Base-by-base conservation (phyloP, 2,888 invertebrate species). In the Siphlonurus alternatus region DNA sequence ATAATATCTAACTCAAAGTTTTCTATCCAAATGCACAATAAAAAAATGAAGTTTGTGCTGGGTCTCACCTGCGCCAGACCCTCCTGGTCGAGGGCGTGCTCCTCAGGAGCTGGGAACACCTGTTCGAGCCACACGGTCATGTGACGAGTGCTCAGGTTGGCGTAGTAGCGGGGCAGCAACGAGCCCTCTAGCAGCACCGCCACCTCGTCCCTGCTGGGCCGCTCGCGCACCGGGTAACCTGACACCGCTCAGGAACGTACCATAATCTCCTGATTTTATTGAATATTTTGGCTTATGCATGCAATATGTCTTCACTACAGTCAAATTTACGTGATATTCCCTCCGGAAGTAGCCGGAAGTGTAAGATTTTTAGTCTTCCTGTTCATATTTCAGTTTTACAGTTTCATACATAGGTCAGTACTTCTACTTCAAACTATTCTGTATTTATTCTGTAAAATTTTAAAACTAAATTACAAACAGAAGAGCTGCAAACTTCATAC, bases 131-230 rank as follows among this genome's bases (percentile, higher is more conserved):
- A 81, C 23, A 81, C 74, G 23, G 72, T 73, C 64, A 82, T 71
- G 70, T 72, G 75, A 66, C 76, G 74, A 19, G 71, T 71, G 0
- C 80, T 78, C 65, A 80, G 67, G 74, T 81, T 80, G 59, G 73
- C 75, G 68, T 79, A 79, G 67, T 78, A 78, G 51, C 79, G 74
- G 3, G 83, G 79, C 18, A 83, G 72, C 64, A 86, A 77, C 0
- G 84, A 79, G 59, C 86, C 85, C 69, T 80, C 78, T n/a, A 86
- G 68, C 1, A 74, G 76, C 0, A 86, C 71, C 7, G 77, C 76
- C 25, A 86, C 73, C 65, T 80, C 78, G 65, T 76, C 73, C 62
- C 76, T 73, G 10, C 71, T 71, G 15, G 78, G 72, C 2, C 68
- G 67, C 20, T 72, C 71, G 2, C 66, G 59, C 25, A 76, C 68